Percentiles rank a stretch among this genome's conserved stretches.
Conservation (phyloP, 2,113 vertebrate species). For the Bambusicola thoracicus region DNA sequence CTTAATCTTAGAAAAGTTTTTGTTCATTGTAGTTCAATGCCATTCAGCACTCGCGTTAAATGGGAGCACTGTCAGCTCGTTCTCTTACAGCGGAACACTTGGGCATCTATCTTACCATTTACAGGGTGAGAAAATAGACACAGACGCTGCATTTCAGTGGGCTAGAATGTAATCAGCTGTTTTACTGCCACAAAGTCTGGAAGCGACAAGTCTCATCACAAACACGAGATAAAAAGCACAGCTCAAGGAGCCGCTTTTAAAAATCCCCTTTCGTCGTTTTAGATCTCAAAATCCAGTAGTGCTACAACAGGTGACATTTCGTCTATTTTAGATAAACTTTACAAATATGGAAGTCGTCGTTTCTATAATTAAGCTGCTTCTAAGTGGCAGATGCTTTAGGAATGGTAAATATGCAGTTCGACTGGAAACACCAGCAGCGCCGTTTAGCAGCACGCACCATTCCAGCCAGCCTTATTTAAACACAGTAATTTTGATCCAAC, state of each 20-base stretch:
- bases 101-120: constrained; percentile 33
- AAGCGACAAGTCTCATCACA: constrained; percentile 22
- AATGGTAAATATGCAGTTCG: constrained; percentile 62
- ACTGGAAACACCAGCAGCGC: constrained; percentile 47
- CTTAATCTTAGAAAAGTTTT: constrained; percentile 71
- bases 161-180: constrained; percentile 39
- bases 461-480: not conserved
- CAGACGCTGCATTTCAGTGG: constrained; percentile 34
- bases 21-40: constrained; percentile 63
- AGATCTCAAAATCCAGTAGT: not conserved
- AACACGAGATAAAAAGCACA: not conserved
- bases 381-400: constrained; percentile 45
- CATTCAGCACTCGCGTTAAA: constrained; percentile 62
- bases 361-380: constrained; percentile 61
- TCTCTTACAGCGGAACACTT: not conserved
- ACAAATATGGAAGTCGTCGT: constrained; percentile 53
- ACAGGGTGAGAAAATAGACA: constrained; percentile 55
- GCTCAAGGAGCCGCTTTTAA: not conserved
- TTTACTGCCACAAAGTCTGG: constrained; percentile 11
- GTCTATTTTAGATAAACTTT: constrained; percentile 51
- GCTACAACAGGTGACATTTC: not conserved
- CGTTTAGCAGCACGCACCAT: not conserved
- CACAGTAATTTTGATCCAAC: not conserved
- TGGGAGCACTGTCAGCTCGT: constrained; percentile 29
- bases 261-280: not conserved